Base-by-base conservation (phyloP, 1,140 invertebrate species). In the Monochamus saltuarius region DNA sequence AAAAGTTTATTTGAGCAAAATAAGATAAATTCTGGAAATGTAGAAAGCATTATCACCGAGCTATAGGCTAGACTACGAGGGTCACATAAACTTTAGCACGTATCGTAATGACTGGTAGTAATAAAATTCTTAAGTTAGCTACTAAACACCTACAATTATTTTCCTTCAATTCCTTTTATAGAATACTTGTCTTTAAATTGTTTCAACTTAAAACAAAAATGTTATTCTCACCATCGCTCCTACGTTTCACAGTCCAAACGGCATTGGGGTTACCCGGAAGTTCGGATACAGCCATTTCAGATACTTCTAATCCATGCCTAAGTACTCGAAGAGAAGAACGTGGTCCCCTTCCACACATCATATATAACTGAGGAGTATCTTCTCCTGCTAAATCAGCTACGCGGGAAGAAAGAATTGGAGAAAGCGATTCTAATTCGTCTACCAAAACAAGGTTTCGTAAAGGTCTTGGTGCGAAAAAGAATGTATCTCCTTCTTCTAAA, bases 231-330 rank as follows among this genome's bases (percentile, higher is more conserved):
- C 94, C 95, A 83, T 99, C 97, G 75, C 90, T 86, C 78, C 94
- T 88, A 74, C 90, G 86, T 77, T 98, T 97, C 1, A 99, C 97
- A 35, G 98, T 99, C 98, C 98, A 99, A 6, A 99, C 98, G 72
- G 97, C 97, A 82, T 98, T 99, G 8, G 98, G 98, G 77, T 97
- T 99, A 76, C 97, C 97, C 10, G 98, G 98, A 62, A 99, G 80
- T 79, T 99, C 97, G 46, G 96, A 99, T 3, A 99, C 96, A 68
- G 97, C 98, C 97, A 99, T 99, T 80, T 99, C 98, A 0, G 95
- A 95, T 1, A 92, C 96, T 84, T 99, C 97, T 10, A 99, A 80
- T 71, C 98, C 98, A 79, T 99, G 98, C 42, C 97, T 84, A 2
- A 99, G 79, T 1, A 99, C 94, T 71, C 96, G 79, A 2, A 99